A percentile compares a stretch with the other conserved stretches of the same genome.
Evolutionary conservation across 2,888 invertebrate genomes (phyloP).

Genomic region (Zootermopsis nevadensis): DNA sequence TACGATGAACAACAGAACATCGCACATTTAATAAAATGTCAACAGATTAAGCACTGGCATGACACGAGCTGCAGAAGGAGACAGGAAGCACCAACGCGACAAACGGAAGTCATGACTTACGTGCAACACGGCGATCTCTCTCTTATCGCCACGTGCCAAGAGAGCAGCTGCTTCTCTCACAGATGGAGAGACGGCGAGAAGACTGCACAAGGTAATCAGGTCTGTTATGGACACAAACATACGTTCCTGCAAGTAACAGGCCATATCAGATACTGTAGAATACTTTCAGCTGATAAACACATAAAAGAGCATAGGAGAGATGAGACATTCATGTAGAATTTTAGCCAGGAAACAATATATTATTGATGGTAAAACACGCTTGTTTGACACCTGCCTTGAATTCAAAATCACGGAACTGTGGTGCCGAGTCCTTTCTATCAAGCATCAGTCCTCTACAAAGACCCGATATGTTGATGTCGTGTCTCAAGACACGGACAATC

Average conservation of each 20-base stretch:
- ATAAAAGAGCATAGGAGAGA: no score
- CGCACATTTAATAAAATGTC: no score
- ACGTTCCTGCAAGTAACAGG: conserved; percentile 68
- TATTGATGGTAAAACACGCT: no score
- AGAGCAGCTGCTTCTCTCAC: conserved; percentile 75
- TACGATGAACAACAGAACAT: no score
- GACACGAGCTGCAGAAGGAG: no score
- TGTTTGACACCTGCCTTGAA: conserved; percentile 65
- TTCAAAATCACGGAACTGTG: conserved; percentile 72
- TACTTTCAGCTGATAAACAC: no score
- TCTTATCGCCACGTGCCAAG: conserved; percentile 67
- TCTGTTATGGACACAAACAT: conserved; percentile 87
- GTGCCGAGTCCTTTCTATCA: conserved; percentile 71
- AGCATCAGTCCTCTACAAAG: conserved; percentile 83
- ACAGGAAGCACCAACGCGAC: not conserved
- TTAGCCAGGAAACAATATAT: no score
- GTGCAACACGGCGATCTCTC: conserved; percentile 61
- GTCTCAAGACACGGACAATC: conserved; percentile 84
- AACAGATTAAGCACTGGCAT: no score
- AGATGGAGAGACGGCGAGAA: conserved; percentile 82
- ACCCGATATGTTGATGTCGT: conserved; percentile 82
- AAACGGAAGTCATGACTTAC: conserved; percentile 54
- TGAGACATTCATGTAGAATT: no score
- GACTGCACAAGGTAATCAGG: conserved; percentile 85
- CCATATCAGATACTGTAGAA: no score